phyloP scores from a whole-genome alignment of 2,888 invertebrate species.

The Hybos culiciformis region DNA sequence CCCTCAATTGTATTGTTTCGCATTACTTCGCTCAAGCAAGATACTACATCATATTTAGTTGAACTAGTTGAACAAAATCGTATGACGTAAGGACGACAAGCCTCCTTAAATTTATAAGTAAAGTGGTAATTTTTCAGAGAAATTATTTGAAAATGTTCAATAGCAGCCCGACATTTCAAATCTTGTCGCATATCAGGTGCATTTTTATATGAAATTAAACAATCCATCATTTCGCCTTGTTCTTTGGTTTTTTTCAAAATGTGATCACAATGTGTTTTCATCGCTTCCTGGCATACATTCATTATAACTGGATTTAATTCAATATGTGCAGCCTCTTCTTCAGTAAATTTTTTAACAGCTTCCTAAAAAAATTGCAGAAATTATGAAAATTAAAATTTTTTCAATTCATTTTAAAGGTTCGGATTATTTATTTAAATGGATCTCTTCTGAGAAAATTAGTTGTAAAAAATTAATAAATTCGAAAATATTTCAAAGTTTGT shows the following conservation, averaged over 20 bases:
- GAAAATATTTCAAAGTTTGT: background rate
- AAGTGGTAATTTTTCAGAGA: slow-evolving; percentile 88
- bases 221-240: slow-evolving; percentile 85
- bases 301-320: slow-evolving; percentile 81
- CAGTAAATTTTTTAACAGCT: slow-evolving; percentile 72
- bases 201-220: slow-evolving; percentile 83
- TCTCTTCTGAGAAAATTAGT: too few relatives aligned
- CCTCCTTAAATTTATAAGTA: slow-evolving; percentile 86
- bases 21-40: slow-evolving; percentile 62
- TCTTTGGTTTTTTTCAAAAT: slow-evolving; percentile 56
- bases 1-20: slow-evolving; percentile 74
- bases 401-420: background rate
- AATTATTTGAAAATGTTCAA: slow-evolving; percentile 94
- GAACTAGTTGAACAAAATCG: slow-evolving; percentile 53
- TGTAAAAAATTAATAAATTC: too few relatives aligned
- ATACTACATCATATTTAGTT: slow-evolving; percentile 59
- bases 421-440: too few relatives aligned
- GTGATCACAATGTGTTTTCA: slow-evolving; percentile 60
- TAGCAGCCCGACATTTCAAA: slow-evolving; percentile 75
- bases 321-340: slow-evolving; percentile 75
- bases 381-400: background rate
- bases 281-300: slow-evolving; percentile 65
- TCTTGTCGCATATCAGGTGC: slow-evolving; percentile 65
- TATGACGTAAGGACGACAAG: slow-evolving; percentile 71
- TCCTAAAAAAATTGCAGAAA: slow-evolving; percentile 12